These are phyloP conservation scores for Reinhardtius hippoglossoides DNA, from an alignment of 2,113 vertebrate genomes.

Conservation along the genomic window DNA sequence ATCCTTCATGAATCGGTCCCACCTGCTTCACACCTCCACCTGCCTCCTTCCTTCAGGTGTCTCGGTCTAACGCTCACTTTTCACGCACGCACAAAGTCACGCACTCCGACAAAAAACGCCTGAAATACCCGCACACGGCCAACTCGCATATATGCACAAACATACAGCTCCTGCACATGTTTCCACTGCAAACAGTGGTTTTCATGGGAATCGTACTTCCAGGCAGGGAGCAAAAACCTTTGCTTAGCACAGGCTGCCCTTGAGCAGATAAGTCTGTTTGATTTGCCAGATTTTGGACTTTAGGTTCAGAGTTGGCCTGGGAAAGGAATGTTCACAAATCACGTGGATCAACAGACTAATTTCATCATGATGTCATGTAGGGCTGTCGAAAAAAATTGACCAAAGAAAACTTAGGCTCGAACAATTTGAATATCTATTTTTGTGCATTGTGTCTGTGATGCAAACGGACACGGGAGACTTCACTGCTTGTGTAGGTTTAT, in stretches of 20 bases:
- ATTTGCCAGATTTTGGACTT: slow-evolving; percentile 72
- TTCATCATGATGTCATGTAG: slow-evolving; percentile 51
- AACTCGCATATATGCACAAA: slow-evolving; percentile 29
- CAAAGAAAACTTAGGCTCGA: neutral
- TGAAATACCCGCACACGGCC: slow-evolving; percentile 3
- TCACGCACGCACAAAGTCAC: slow-evolving; percentile 10
- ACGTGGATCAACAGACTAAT: slow-evolving; percentile 55
- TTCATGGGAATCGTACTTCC: slow-evolving; percentile 73
- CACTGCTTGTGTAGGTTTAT: no score
- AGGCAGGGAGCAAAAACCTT: slow-evolving; percentile 78
- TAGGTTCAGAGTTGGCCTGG: slow-evolving; percentile 57
- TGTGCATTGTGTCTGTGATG: neutral
- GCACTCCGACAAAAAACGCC: slow-evolving; percentile 1
- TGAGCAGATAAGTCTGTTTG: slow-evolving; percentile 80
- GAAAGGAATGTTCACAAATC: slow-evolving; percentile 55
- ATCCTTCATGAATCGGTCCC: neutral
- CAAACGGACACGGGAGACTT: neutral
- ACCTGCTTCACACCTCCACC: neutral
- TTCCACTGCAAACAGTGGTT: slow-evolving; percentile 50
- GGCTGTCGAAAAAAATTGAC: neutral
- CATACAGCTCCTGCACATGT: slow-evolving; percentile 30
- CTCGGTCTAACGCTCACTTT: neutral
- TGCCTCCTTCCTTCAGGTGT: neutral
- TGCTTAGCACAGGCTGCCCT: slow-evolving; percentile 73
- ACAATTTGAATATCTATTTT: neutral